phyloP scores from a whole-genome alignment of 92 coral and sea anemone genomes.

The Porites cylindrica region DNA sequence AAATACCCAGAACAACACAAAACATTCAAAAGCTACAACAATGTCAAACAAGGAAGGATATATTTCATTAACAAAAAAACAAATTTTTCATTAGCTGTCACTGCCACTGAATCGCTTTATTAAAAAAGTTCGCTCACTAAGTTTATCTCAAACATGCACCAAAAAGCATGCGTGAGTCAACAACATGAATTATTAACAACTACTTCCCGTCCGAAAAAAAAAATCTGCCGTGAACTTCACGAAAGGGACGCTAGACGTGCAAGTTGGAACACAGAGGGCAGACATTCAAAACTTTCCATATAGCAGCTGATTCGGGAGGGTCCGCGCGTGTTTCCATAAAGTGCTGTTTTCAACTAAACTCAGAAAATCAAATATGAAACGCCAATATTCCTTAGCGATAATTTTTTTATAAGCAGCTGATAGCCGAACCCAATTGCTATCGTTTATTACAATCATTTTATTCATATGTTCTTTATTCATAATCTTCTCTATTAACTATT shows the following conservation, averaged over 20 bases:
- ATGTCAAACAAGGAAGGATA: background rate
- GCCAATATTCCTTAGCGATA: background rate
- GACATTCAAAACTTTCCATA: no score
- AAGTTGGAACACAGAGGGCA: no score
- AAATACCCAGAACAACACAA: no score
- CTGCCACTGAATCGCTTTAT: background rate
- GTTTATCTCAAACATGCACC: background rate
- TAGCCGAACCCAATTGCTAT: background rate
- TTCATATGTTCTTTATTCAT: background rate
- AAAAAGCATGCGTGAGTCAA: constrained; percentile 19
- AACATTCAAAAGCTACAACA: background rate
- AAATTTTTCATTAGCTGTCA: background rate
- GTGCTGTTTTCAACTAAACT: no score
- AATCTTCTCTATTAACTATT: background rate
- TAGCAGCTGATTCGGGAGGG: no score
- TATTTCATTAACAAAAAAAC: background rate
- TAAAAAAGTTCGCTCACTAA: background rate
- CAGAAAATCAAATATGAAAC: background rate
- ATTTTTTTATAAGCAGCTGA: constrained; percentile 7
- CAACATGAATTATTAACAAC: constrained; percentile 38
- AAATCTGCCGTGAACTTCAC: background rate
- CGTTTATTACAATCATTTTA: background rate
- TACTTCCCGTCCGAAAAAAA: constrained; percentile 11
- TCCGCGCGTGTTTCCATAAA: no score
- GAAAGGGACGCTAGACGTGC: background rate